A percentile compares a stretch with the other conserved stretches of the same genome.
Evolutionary conservation across 2,113 vertebrate species (phyloP).

Genomic region (Zosterops lateralis): DNA sequence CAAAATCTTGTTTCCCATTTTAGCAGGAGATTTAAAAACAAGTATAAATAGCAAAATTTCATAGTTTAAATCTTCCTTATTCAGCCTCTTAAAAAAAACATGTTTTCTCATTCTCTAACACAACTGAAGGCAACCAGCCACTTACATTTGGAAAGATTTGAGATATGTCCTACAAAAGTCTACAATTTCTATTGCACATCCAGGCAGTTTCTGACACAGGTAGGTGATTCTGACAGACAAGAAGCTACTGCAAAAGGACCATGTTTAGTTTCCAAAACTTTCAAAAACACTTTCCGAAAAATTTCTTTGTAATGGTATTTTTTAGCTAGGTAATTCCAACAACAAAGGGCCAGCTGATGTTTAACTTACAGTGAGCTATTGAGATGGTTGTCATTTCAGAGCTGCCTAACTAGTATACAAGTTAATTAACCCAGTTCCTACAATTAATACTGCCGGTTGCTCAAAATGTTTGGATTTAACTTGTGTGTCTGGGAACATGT

Average conservation of each 20-base stretch:
- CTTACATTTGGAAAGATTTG: background rate
- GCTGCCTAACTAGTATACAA: background rate
- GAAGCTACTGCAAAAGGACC: background rate
- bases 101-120: background rate
- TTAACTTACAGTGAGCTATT: background rate
- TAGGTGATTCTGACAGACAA: background rate
- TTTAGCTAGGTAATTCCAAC: background rate
- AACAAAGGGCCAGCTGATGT: background rate
- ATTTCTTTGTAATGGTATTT: background rate
- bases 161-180: background rate
- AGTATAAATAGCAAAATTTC: background rate
- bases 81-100: background rate
- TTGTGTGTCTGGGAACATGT: constrained; percentile 53
- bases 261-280: background rate
- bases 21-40: background rate
- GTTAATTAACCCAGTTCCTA: constrained; percentile 26
- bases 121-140: background rate
- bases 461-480: constrained; percentile 56
- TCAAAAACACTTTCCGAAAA: background rate
- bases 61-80: background rate
- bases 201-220: background rate
- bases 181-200: background rate
- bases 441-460: constrained; percentile 19
- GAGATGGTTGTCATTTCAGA: constrained; percentile 16
- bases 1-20: background rate